Evolutionary conservation across 2,797 vertebrate species (phyloP).

Genomic region (Sebastes trivittatus): DNA sequence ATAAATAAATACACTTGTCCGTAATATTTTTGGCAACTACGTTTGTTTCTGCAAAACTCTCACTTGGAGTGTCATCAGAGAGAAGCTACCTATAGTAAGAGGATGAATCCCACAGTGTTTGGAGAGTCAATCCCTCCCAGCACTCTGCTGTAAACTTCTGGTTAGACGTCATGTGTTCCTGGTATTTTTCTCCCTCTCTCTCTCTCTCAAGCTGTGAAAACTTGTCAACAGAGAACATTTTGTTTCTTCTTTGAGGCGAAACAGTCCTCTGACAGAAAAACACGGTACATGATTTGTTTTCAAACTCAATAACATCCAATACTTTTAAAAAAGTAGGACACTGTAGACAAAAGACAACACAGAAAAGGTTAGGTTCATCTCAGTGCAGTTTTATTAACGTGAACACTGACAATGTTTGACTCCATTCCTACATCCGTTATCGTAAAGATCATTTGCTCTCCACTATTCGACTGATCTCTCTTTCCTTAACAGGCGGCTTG

Average conservation of each 20-base stretch:
- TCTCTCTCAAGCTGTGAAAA: constrained; percentile 15
- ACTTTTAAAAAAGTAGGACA: neutral
- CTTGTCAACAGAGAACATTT: constrained; percentile 17
- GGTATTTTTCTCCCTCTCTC: neutral
- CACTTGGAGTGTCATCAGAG: constrained; percentile 44
- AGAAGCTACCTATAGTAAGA: constrained; percentile 23
- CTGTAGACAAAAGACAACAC: neutral
- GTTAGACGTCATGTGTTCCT: neutral
- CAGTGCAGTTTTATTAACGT: neutral
- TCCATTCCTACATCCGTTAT: neutral
- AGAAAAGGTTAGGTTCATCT: neutral
- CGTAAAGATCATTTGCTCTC: neutral
- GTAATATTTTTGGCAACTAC: constrained; percentile 45
- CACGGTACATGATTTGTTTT: neutral
- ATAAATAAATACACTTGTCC: constrained; percentile 39
- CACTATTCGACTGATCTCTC: neutral
- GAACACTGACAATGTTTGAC: neutral
- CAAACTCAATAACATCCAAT: neutral
- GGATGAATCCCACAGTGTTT: constrained; percentile 36
- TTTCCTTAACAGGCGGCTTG: constrained; percentile 79
- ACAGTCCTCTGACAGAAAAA: neutral
- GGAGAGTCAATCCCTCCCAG: constrained; percentile 12
- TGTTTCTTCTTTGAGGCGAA: neutral
- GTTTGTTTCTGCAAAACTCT: constrained; percentile 43
- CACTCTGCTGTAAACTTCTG: constrained; percentile 22